Evolutionary conservation across 2,113 vertebrate genomes (phyloP).

Genomic region (Erpornis zantholeuca): DNA sequence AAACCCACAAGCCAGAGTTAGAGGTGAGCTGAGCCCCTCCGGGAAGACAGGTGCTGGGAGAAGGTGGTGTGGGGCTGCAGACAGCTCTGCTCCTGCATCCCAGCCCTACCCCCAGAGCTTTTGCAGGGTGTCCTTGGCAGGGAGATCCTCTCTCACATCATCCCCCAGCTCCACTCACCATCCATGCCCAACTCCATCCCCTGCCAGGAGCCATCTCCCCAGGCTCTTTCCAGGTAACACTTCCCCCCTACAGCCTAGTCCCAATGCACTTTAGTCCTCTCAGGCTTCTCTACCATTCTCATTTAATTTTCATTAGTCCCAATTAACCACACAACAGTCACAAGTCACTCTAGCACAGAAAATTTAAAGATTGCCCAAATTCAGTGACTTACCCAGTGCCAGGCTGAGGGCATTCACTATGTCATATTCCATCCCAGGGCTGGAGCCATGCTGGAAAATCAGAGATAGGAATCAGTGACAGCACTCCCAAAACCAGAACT

Average conservation of each 20-base stretch:
- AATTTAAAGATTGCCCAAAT: background rate
- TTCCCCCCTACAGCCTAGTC: background rate
- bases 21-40: background rate
- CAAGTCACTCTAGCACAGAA: background rate
- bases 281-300: background rate
- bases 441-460: background rate
- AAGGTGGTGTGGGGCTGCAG: background rate
- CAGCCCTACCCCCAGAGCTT: background rate
- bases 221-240: background rate
- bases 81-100: background rate
- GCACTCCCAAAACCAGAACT: background rate
- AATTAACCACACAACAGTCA: background rate
- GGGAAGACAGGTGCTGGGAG: background rate
- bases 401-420: background rate
- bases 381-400: background rate
- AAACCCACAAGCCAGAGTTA: background rate
- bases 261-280: background rate
- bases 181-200: background rate
- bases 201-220: background rate
- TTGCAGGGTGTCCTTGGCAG: background rate
- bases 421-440: fast-evolving
- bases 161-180: background rate
- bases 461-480: background rate
- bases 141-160: background rate
- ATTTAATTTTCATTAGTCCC: background rate